A percentile compares a stretch with the other conserved stretches of the same genome.
phyloP scores from a whole-genome alignment of 2,113 vertebrate genomes.

The Oryzias celebensis region DNA sequence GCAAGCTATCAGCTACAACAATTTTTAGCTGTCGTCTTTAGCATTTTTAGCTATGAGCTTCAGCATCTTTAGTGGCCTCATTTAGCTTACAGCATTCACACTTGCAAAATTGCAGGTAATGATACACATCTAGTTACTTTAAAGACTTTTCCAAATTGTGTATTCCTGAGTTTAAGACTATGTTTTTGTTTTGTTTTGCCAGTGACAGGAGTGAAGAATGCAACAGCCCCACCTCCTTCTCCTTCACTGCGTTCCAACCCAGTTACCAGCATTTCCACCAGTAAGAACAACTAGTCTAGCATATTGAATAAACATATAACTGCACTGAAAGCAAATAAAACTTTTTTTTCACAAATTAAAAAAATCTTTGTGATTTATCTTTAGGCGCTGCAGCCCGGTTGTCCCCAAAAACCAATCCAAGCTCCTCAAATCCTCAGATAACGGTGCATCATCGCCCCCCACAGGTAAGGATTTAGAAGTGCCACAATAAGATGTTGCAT shows the following conservation, averaged over 20 bases:
- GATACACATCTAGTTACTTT: not conserved
- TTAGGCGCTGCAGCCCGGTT: constrained; percentile 59
- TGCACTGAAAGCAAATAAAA: too few relatives aligned
- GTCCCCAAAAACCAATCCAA: constrained; percentile 62
- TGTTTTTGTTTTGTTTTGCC: constrained; percentile 4
- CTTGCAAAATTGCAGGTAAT: too few relatives aligned
- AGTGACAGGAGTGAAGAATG: constrained; percentile 78
- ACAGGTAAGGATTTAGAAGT: constrained; percentile 56
- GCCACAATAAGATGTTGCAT: not conserved
- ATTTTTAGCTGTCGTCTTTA: too few relatives aligned
- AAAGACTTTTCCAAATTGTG: too few relatives aligned
- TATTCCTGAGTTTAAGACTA: too few relatives aligned
- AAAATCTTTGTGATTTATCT: constrained; percentile 6
- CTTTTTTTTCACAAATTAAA: not conserved
- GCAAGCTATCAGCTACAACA: too few relatives aligned
- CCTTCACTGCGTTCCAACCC: constrained; percentile 55
- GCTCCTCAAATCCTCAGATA: constrained; percentile 55
- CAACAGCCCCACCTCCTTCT: constrained; percentile 45
- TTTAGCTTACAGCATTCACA: too few relatives aligned
- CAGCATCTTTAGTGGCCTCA: too few relatives aligned
- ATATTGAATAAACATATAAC: too few relatives aligned
- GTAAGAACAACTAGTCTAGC: constrained; percentile 51
- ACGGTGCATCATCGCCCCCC: constrained; percentile 73
- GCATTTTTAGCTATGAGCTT: too few relatives aligned
- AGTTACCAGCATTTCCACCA: constrained; percentile 58